Evolutionary conservation across 1,140 invertebrate species (phyloP).

Genomic region (Drosophila willistoni): DNA sequence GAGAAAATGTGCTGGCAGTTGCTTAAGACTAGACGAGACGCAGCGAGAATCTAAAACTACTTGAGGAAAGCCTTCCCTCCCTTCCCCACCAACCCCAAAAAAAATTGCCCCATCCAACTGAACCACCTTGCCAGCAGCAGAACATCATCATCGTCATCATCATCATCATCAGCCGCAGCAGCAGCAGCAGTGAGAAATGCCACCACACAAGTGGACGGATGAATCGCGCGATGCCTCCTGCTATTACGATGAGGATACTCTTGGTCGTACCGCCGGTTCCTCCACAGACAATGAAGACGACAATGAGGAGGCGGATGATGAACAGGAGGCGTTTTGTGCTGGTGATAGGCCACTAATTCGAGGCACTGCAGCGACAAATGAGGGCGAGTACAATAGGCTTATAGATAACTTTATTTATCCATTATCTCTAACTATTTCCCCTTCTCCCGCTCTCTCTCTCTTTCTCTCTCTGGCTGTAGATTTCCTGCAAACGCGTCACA

Average conservation of each 20-base stretch:
- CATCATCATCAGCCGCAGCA: neutral
- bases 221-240: constrained; percentile 69
- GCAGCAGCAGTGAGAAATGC: constrained; percentile 36
- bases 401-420: constrained; percentile 15
- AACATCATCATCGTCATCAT: neutral
- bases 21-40: constrained; percentile 10
- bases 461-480: constrained; percentile 18
- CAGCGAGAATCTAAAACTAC: neutral
- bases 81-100: no score
- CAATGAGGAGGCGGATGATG: constrained; percentile 65
- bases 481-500: constrained; percentile 87
- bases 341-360: constrained; percentile 59
- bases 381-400: constrained; percentile 26
- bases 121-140: neutral
- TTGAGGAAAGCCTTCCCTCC: neutral
- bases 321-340: constrained; percentile 55
- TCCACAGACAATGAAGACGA: constrained; percentile 53
- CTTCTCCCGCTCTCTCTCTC: neutral
- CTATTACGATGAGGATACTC: constrained; percentile 51
- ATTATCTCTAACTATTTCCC: constrained; percentile 22
- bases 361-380: constrained; percentile 18
- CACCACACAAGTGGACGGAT: constrained; percentile 68
- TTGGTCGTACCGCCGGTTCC: constrained; percentile 24
- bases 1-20: constrained; percentile 69
- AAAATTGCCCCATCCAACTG: no score